A percentile compares a stretch with the other conserved stretches of the same genome.
Conservation (phyloP, 2,888 invertebrate genomes). For the Lucinisca nassula region DNA sequence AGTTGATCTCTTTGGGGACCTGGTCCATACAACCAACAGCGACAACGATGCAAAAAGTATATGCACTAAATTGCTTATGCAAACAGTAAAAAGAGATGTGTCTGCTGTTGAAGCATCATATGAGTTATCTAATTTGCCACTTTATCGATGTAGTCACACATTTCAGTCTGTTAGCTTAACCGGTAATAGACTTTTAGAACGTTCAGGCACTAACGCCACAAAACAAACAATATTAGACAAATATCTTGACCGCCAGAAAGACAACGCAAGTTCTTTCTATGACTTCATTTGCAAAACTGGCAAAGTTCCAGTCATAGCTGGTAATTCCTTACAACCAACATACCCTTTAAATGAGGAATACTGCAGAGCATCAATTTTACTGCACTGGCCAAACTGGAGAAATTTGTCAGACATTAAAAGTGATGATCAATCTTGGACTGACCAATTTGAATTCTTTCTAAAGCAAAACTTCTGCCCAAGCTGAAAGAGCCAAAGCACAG, state of each 20-base stretch:
- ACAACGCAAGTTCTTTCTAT: constrained; percentile 18
- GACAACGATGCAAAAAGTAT: too few relatives aligned
- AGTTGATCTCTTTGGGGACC: background rate
- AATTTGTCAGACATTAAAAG: constrained; percentile 59
- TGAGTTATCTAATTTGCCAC: constrained; percentile 45
- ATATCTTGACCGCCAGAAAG: constrained; percentile 16
- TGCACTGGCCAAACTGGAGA: constrained; percentile 70
- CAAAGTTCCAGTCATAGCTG: constrained; percentile 27
- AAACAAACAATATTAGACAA: constrained; percentile 41
- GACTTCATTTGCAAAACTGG: constrained; percentile 22
- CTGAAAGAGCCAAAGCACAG: constrained; percentile 33
- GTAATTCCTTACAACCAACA: constrained; percentile 18
- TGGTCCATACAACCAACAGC: too few relatives aligned
- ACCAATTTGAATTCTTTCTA: constrained; percentile 52
- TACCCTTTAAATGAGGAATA: constrained; percentile 63
- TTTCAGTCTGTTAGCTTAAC: constrained; percentile 60
- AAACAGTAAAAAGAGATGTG: constrained; percentile 61
- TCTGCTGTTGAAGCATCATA: constrained; percentile 60
- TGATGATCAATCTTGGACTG: constrained; percentile 47
- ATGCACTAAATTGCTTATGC: constrained; percentile 60
- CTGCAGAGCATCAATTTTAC: constrained; percentile 46
- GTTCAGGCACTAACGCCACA: constrained; percentile 21
- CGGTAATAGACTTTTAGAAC: constrained; percentile 44
- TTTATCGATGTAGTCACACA: constrained; percentile 53
- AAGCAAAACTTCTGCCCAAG: constrained; percentile 27